Evolutionary conservation across 2,888 invertebrate species (phyloP), one percentile per base, ranked within the genome.

Genomic region (Epistrophe eligans): DNA sequence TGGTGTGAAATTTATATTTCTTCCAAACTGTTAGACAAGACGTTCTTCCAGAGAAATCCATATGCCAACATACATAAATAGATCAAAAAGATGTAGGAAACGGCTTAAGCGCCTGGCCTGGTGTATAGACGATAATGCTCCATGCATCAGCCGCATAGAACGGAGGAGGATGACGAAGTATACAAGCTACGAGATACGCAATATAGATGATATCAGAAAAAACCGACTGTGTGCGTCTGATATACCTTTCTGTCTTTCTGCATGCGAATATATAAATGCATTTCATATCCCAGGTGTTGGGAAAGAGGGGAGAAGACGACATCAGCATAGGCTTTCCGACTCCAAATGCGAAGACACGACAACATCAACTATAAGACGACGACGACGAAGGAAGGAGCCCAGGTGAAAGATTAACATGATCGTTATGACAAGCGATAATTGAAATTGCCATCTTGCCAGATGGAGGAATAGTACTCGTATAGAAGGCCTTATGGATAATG

Each of bases 361-460:
- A 19, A 43, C 28, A 32, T 40, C n/a, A 28, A 66, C 45, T 10
- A 38, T n/a, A n/a, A n/a, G n/a, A n/a, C 38, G 17, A 19, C 40
- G 40, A 55, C 62, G 32, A 70, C 19, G 11, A 57, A 15, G 19
- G 17, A 66, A 43, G 55, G 28, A 55, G 50, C 50, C 64, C 55
- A 64, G 40, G 60, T 45, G 38, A 66, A 80, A 62, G 84, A 73
- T 85, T 74, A 85, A 85, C 77, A 85, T 82, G 85, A 85, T 79
- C 85, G 85, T 82, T 85, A 82, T 85, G 81, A 85, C 81, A 85
- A 62, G 81, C 85, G 81, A 85, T 85, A 85, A 85, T 81, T 85
- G 81, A 85, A 85, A 85, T 74, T 79, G 77, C 81, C 77, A 62
- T 81, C 40, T 50, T 32, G 76, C 55, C 52, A 28, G 67, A 57